phyloP scores from a whole-genome alignment of 2,113 vertebrate species.

The Tinamus guttatus region DNA sequence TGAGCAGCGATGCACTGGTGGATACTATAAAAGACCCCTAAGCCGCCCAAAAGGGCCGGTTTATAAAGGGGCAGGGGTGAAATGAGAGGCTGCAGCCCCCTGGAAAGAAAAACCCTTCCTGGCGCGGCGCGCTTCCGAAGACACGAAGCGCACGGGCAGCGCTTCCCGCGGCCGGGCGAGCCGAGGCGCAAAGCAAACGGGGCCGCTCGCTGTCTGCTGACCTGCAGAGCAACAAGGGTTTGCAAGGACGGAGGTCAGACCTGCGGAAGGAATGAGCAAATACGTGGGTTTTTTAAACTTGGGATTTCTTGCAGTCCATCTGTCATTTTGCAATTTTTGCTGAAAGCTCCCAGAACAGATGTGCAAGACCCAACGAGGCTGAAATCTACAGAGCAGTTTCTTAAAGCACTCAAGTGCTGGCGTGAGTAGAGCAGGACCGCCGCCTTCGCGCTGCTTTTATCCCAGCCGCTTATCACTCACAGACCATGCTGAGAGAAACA shows the following conservation, averaged over 20 bases:
- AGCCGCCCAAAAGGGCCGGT: background rate
- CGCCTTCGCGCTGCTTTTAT: slow-evolving; percentile 36
- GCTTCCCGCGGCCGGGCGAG: background rate
- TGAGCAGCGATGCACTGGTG: fast-evolving
- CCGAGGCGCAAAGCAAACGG: too few relatives aligned
- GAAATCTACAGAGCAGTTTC: too few relatives aligned
- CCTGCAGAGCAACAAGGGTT: background rate
- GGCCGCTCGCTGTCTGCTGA: background rate
- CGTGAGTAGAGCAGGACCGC: background rate
- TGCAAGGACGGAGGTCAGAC: background rate
- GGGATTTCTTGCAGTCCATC: background rate
- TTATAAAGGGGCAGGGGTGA: too few relatives aligned
- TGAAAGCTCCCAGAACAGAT: background rate
- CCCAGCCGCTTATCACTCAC: background rate
- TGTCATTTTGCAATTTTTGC: background rate
- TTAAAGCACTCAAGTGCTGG: too few relatives aligned
- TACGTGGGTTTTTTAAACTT: background rate
- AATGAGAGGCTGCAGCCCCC: background rate
- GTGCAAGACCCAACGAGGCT: background rate
- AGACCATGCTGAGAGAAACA: slow-evolving; percentile 18
- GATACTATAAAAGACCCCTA: background rate
- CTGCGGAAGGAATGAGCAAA: background rate
- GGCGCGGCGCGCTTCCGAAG: background rate
- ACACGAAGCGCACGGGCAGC: background rate
- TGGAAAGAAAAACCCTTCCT: background rate